Evolutionary conservation across 2,888 invertebrate species (phyloP), one percentile per base, ranked within the genome.

Genomic region (Chydorus sphaericus): DNA sequence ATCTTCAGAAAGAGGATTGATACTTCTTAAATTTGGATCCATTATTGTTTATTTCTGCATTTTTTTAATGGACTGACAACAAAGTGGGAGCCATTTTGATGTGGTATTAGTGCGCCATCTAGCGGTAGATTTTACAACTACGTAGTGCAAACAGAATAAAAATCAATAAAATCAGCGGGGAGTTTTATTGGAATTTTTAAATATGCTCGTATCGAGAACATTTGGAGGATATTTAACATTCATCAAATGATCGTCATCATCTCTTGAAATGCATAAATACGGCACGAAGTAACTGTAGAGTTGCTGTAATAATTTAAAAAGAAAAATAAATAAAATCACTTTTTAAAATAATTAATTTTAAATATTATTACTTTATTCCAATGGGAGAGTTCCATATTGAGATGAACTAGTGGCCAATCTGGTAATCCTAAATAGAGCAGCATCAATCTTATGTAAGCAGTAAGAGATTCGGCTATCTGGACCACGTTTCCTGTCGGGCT

Each of bases 351-450:
- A 44, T 44, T 2, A 44, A 20, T 23, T 14, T 18, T 8, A 23
- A 7, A 36, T 36, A n/a, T 23, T 20, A 11, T 5, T 20, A 53
- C 53, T 16, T 53, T 53, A 16, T 36, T 36, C 53, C 53, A 53
- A 16, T 36, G 28, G n/a, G 16, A 28, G 11, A 53, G 38, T 18
- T 36, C 16, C 28, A 37, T 53, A 23, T 53, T 53, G 10, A 53
- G 36, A 28, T 38, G 38, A 36, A 53, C 37, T 26, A 28, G 38
- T 1, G 53, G 55, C 55, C 55, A 55, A 10, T 55, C 48, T 7
- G 55, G 55, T 26, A 55, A 20, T 7, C 55, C 55, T 28, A 49
- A 26, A 18, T 55, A 33, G 4, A 55, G 31, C 10, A 55, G 16
- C 37, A 55, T 36, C 4, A 48, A 49, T 14, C 55, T 48, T 20